Base-by-base conservation (phyloP, 2,113 vertebrate genomes). In the Paramisgurnus dabryanus region DNA sequence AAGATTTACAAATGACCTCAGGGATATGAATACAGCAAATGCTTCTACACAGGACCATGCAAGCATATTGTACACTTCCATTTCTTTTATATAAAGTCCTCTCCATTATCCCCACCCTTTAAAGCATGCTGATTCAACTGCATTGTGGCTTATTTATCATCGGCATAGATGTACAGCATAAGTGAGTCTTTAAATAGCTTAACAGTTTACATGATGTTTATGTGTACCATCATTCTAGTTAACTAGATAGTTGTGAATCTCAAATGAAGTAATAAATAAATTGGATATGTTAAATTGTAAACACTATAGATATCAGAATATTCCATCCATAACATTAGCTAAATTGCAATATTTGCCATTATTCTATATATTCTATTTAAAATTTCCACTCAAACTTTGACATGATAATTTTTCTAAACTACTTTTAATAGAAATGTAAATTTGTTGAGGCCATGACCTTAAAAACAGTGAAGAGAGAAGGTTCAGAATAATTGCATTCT, bases 1-100 rank as follows among this genome's bases (percentile, higher is more conserved):
- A 92, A 94, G 95, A 95, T 96, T 95, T 95, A 93, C 95, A 96
- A 95, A 95, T 95, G 94, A 95, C 95, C 93, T 94, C 88, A 85
- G 94, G 95, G 95, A 95, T 93, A 90, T 60, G 57, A 77, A 13
- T 65, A 66, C 12, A 43, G 50, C 45, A 79, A 49, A 66, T 72
- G 45, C 11, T 34, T 70, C 47, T 27, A 34, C 39, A 60, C 39
- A 66, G 9, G 5, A 58, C 7, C 18, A 13, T 13, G 50, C 17
- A 1, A 27, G 5, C 7, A 40, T 18, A 40, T 58, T 17, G 27
- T 1, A 40, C 43, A 49, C 64, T 53, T 70, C 6, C 69, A 71
- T 47, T 43, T 9, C 43, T 63, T 47, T 47, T 43, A 74, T 27
- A 9, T 72, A 57, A 57, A 61, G 57, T 47, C 50, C 17, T 57